Base-by-base conservation (phyloP, 2,888 invertebrate genomes). In the Dendrolimus pini region DNA sequence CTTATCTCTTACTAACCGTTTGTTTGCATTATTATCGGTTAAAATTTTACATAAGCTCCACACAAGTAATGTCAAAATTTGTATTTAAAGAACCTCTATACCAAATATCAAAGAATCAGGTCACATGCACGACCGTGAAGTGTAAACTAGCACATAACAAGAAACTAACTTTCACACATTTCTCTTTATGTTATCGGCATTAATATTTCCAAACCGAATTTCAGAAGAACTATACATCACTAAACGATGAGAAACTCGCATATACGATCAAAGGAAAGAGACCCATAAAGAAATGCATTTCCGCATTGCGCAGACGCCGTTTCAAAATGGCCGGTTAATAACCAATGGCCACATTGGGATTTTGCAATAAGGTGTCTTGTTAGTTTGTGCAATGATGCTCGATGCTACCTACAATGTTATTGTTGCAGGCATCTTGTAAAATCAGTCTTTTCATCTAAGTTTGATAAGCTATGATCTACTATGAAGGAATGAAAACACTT, bases 271-370 rank as follows among this genome's bases (percentile, higher is more conserved):
- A 69, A 68, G 72, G 72, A 72, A 82, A 83, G 81, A 77, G 79
- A 70, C 71, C 70, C 72, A 66, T 67, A 65, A 67, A 63, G 65
- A 69, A 71, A 67, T 72, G 71, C 73, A 77, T 78, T 83, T 82
- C 84, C 82, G 81, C 78, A 74, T 83, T 78, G 71, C 70, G 60
- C 60, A 59, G 66, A 66, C 66, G 67, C 65, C 78, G 63, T 78
- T 82, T 80, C 72, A 78, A 85, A 74, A 78, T 69, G 72, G 81
- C 75, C 66, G 84, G 71, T 67, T 85, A 78, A 80, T 82, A 78
- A 65, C 67, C 64, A 69, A 74, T 69, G 74, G 75, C 70, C 67
- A 63, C 65, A 71, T 71, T 68, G 65, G 61, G 64, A 65, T 78
- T 71, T 67, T 63, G 78, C 71, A 77, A 78, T 72, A 69, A 30